These are phyloP conservation scores for Ascaphus truei DNA, from an alignment of 2,113 vertebrate genomes.

Conservation along the genomic window DNA sequence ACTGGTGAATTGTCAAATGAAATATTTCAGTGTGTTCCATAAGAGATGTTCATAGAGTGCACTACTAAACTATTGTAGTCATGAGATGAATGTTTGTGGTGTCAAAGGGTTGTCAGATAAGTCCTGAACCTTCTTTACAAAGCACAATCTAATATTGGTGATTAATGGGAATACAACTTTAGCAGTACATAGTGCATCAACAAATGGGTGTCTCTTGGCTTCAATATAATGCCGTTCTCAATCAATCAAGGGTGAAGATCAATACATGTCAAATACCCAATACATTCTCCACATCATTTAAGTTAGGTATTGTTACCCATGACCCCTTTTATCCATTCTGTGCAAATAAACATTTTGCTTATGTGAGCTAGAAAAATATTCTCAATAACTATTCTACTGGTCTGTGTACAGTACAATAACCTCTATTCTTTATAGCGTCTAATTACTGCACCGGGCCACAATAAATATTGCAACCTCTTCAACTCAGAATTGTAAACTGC, in stretches of 20 bases:
- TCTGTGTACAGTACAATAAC: too few species aligned
- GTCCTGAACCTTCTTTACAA: background rate
- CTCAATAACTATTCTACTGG: too few species aligned
- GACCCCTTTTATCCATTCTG: background rate
- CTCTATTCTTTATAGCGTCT: too few species aligned
- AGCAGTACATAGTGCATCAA: background rate
- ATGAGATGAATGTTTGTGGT: slow-evolving; percentile 5
- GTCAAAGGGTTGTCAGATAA: slow-evolving; percentile 22
- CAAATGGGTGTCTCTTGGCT: background rate
- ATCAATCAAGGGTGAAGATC: background rate
- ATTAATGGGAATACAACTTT: slow-evolving; percentile 5
- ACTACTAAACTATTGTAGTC: background rate
- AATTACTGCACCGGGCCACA: too few species aligned
- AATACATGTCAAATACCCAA: background rate
- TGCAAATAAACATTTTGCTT: too few species aligned
- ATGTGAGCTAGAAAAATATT: too few species aligned
- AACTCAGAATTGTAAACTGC: too few species aligned
- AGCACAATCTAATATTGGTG: background rate
- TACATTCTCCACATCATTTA: background rate
- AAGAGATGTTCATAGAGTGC: background rate
- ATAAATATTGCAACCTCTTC: too few species aligned
- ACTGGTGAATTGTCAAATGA: background rate
- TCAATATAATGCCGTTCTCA: background rate
- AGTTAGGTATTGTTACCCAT: background rate
- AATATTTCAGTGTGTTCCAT: background rate